phyloP scores from a whole-genome alignment of 2,797 vertebrate genomes.

The Poeciliopsis paucimaculata region DNA sequence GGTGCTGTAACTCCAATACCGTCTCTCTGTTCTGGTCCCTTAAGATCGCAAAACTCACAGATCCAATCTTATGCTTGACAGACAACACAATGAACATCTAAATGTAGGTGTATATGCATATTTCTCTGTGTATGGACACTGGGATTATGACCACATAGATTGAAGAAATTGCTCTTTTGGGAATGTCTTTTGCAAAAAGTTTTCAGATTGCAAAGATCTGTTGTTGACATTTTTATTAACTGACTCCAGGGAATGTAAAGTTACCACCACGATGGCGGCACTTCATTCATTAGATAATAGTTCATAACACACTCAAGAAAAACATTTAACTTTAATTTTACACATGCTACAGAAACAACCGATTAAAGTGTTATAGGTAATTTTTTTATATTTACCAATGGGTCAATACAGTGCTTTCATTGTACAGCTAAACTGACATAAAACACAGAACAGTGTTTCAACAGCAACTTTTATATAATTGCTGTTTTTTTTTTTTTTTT shows the following conservation, averaged over 20 bases:
- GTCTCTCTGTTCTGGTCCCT: not conserved
- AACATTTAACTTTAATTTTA: not conserved
- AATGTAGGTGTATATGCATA: not conserved
- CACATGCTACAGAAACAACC: not conserved
- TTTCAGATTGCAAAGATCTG: not conserved
- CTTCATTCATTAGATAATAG: not conserved
- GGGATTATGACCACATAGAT: not conserved
- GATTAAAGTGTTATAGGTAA: not conserved
- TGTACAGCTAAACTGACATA: not conserved
- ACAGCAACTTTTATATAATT: not conserved
- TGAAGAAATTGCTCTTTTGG: not conserved
- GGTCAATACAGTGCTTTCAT: not conserved
- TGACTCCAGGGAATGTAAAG: not conserved
- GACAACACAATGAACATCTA: not conserved
- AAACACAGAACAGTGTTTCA: not conserved
- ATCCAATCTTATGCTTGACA: not conserved
- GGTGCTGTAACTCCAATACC: not conserved
- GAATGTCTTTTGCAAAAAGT: not conserved
- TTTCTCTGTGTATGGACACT: not conserved
- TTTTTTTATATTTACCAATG: not conserved
- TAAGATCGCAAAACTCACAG: not conserved
- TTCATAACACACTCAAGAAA: not conserved
- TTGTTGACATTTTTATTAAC: not conserved
- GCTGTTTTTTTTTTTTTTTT: not conserved
- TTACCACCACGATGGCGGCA: not conserved